Evolutionary conservation across 1,140 invertebrate genomes (phyloP), one percentile per base, ranked within the genome.

Genomic region (Idris sp.): DNA sequence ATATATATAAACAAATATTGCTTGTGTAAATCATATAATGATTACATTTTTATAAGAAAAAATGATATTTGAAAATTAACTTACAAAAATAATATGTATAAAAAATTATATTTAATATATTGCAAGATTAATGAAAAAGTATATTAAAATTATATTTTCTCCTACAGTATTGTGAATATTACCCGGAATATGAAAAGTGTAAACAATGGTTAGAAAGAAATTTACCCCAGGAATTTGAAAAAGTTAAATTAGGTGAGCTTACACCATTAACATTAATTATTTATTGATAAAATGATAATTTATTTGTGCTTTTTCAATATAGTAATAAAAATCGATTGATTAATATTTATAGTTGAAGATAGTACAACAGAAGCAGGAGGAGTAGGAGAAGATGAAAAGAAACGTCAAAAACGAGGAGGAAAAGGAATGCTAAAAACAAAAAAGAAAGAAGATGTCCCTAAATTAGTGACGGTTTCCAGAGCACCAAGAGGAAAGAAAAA

Each of bases 401-500:
- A 98, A 82, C 87, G 97, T 41, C 94, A 95, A 80, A 93, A 93
- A 79, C 81, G 92, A 43, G 94, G 94, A 19, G 94, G 94, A 4
- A 95, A 95, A 82, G 94, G 93, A 51, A 90, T 93, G 78, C 86
- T 93, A 1, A 94, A 94, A 84, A 87, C 92, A 4, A 94, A 93
- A 82, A 94, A 94, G 79, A 92, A 93, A 72, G 90, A 90, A 65
- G 90, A 92, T 73, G 91, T 91, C 35, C 93, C 94, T 19, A 94
- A 95, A 81, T 91, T 94, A 86, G 91, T 94, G 2, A 92, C 92
- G 78, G 89, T 99, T 7, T 97, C 94, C 1, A 91, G 97, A 83
- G 95, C 97, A 22, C 96, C 97, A 9, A 90, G 98, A 78, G 98
- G 98, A 41, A 99, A 99, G 83, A 99, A 99, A 91, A 99, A 99